Evolutionary conservation across 2,797 vertebrate genomes (phyloP).

Genomic region (Merluccius polli): DNA sequence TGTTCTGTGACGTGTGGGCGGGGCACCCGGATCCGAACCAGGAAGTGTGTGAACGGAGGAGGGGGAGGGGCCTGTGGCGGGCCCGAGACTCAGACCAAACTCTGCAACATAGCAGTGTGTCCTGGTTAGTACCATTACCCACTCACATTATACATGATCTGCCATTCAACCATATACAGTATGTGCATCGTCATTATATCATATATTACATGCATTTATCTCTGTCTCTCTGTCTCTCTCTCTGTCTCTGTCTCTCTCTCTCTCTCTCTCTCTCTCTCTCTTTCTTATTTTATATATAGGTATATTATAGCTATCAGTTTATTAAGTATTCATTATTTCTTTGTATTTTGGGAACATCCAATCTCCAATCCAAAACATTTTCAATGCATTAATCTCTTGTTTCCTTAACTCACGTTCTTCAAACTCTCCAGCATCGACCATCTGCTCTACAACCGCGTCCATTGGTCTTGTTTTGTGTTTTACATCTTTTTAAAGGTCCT

Average conservation of each 20-base stretch:
- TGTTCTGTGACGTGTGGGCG: conserved; percentile 93
- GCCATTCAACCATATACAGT: not conserved
- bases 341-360: not conserved
- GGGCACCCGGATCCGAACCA: conserved; percentile 86
- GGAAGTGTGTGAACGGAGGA: conserved; percentile 82
- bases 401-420: not conserved
- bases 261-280: conserved; percentile 9
- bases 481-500: not conserved
- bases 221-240: conserved; percentile 14
- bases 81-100: conserved; percentile 86
- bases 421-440: not conserved
- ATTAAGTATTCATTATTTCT: not conserved
- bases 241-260: conserved; percentile 6
- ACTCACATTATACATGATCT: conserved; percentile 41
- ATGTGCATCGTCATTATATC: not conserved
- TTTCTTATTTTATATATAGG: too few species aligned
- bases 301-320: not conserved
- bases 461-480: too few species aligned
- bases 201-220: not conserved
- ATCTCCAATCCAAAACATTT: not conserved
- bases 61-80: conserved; percentile 73
- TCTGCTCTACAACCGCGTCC: not conserved
- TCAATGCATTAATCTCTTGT: not conserved
- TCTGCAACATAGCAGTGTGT: conserved; percentile 91
- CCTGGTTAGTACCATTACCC: conserved; percentile 84